A percentile compares a stretch with the other conserved stretches of the same genome.
phyloP scores from a whole-genome alignment of 2,113 vertebrate genomes.

The Crocuta crocuta region DNA sequence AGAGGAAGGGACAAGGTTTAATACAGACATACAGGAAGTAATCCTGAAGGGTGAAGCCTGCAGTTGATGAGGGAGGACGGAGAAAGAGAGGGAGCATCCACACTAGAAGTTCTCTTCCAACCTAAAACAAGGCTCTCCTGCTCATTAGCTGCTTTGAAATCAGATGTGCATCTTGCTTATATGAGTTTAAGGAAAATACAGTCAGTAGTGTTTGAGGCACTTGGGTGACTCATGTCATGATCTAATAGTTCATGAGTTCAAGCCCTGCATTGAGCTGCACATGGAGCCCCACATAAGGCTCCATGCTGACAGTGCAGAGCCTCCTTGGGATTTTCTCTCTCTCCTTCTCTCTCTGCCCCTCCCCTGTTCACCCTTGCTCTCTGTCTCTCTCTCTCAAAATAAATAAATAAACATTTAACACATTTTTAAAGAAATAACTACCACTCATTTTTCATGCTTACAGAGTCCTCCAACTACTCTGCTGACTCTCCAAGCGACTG shows the following conservation, averaged over 20 bases:
- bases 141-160: not conserved
- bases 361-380: too few relatives aligned
- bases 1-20: not conserved
- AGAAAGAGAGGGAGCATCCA: not conserved
- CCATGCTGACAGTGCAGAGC: too few relatives aligned
- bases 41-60: not conserved
- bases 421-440: conserved; percentile 5
- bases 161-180: not conserved
- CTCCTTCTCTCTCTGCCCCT: too few relatives aligned
- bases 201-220: too few relatives aligned
- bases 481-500: not conserved
- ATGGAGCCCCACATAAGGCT: too few relatives aligned
- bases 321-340: too few relatives aligned
- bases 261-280: too few relatives aligned
- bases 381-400: too few relatives aligned
- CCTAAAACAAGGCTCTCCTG: not conserved
- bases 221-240: too few relatives aligned
- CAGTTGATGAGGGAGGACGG: not conserved
- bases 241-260: too few relatives aligned
- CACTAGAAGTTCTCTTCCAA: not conserved
- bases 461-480: not conserved
- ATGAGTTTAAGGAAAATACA: not conserved
- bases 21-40: not conserved
- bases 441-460: not conserved
- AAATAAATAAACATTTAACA: too few relatives aligned